Evolutionary conservation across 2,888 invertebrate genomes (phyloP).

Genomic region (Caenorhabditis macrosperma): DNA sequence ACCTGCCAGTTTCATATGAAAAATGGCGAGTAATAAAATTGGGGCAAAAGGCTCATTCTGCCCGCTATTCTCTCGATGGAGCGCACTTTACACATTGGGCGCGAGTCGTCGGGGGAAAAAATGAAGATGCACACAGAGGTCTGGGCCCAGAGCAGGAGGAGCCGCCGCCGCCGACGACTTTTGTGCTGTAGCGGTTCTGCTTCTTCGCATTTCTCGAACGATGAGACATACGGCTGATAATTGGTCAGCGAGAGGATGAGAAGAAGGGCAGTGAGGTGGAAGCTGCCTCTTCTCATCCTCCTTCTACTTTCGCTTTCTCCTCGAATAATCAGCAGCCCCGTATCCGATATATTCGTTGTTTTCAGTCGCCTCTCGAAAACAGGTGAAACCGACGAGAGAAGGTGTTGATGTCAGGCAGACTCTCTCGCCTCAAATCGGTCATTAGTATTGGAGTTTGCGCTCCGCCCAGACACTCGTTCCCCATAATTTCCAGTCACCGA

Average conservation of each 20-base stretch:
- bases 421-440: not conserved
- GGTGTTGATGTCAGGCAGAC: not conserved
- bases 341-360: constrained; percentile 7
- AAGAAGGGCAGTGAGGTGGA: constrained; percentile 8
- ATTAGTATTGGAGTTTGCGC: constrained; percentile 24
- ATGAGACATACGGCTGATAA: constrained; percentile 28
- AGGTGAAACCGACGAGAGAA: constrained; percentile 8
- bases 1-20: constrained; percentile 48
- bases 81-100: constrained; percentile 47
- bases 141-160: constrained; percentile 2
- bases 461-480: constrained; percentile 1
- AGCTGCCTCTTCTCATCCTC: constrained; percentile 3
- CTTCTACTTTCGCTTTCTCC: constrained; percentile 11
- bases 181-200: constrained; percentile 22
- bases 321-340: not conserved
- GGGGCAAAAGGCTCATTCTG: constrained; percentile 22
- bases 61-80: constrained; percentile 17
- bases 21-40: constrained; percentile 48
- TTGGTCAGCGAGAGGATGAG: constrained; percentile 16
- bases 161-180: constrained; percentile 18
- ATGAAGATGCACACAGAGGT: not conserved
- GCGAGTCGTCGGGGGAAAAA: constrained; percentile 2
- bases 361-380: constrained; percentile 6
- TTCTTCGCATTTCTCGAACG: constrained; percentile 20
- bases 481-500: constrained; percentile 5